Percentiles rank a stretch among this genome's conserved stretches.
phyloP scores from a whole-genome alignment of 2,888 invertebrate species.

The Tiphia femorata region DNA sequence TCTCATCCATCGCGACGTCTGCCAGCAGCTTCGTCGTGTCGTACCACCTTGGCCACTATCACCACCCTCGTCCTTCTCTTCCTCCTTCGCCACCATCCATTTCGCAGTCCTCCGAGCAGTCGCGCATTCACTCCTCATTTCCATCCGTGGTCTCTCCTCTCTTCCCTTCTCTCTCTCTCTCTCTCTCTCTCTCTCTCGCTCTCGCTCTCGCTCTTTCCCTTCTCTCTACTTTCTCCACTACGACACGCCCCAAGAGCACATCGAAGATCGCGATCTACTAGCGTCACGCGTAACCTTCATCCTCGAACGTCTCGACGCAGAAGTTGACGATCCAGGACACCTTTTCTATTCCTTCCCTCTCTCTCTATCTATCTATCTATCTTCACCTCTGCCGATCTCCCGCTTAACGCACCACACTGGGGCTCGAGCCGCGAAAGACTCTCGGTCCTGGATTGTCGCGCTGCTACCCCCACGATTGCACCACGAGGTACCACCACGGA shows the following conservation, averaged over 20 bases:
- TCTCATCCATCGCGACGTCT: slow-evolving; percentile 13
- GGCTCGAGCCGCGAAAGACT: too few relatives aligned
- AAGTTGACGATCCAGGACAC: too few relatives aligned
- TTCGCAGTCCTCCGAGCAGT: too few relatives aligned
- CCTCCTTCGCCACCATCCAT: too few relatives aligned
- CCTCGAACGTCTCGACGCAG: slow-evolving; percentile 15
- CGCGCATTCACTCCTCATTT: too few relatives aligned
- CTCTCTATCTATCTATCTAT: too few relatives aligned
- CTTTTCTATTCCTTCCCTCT: too few relatives aligned
- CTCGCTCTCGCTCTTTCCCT: not conserved
- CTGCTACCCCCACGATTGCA: too few relatives aligned
- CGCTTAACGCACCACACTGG: too few relatives aligned
- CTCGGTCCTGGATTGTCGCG: too few relatives aligned
- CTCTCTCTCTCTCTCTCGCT: slow-evolving; percentile 10
- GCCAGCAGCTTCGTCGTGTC: slow-evolving; percentile 10
- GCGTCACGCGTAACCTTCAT: slow-evolving; percentile 27
- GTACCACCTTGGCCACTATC: slow-evolving; percentile 6
- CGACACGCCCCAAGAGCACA: slow-evolving; percentile 38
- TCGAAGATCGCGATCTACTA: slow-evolving; percentile 17
- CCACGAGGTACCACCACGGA: too few relatives aligned
- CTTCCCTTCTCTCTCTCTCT: not conserved
- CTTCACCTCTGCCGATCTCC: too few relatives aligned
- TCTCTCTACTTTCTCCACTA: slow-evolving; percentile 11
- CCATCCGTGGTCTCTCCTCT: not conserved
- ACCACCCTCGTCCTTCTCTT: slow-evolving; percentile 6